Evolutionary conservation across 2,888 invertebrate species (phyloP).

Genomic region (Drosophila nigricruria): DNA sequence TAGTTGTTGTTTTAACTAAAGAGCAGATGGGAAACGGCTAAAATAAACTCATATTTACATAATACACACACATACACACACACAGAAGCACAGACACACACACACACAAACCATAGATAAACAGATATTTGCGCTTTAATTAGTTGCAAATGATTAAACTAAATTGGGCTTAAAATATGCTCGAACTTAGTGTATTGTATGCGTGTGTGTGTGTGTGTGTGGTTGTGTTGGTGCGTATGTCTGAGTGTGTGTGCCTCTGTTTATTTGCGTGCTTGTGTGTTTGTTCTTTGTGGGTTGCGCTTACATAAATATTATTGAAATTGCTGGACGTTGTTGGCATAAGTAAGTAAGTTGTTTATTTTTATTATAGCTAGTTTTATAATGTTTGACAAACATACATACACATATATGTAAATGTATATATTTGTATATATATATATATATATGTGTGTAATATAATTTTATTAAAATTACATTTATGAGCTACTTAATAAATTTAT

Average conservation of each 20-base stretch:
- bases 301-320: conserved; percentile 79
- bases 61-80: conserved; percentile 18
- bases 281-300: conserved; percentile 49
- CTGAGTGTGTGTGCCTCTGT: conserved; percentile 6
- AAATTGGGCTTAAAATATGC: conserved; percentile 67
- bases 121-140: conserved; percentile 55
- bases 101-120: conserved; percentile 14
- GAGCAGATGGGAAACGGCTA: conserved; percentile 37
- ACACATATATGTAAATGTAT: conserved; percentile 13
- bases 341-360: conserved; percentile 79
- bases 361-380: conserved; percentile 61
- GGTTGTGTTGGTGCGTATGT: conserved; percentile 2
- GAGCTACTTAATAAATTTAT: conserved; percentile 73
- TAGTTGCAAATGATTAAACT: conserved; percentile 70
- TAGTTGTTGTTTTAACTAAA: conserved; percentile 28
- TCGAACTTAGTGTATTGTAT: conserved; percentile 27
- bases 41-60: conserved; percentile 55
- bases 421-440: conserved; percentile 7
- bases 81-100: neutral
- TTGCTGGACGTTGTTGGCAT: conserved; percentile 81
- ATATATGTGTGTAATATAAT: conserved; percentile 42
- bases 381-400: conserved; percentile 24
- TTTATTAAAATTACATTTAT: conserved; percentile 63
- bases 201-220: conserved; percentile 17
- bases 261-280: conserved; percentile 22